phyloP scores from a whole-genome alignment of 2,797 vertebrate genomes.

The Margarornis squamiger region DNA sequence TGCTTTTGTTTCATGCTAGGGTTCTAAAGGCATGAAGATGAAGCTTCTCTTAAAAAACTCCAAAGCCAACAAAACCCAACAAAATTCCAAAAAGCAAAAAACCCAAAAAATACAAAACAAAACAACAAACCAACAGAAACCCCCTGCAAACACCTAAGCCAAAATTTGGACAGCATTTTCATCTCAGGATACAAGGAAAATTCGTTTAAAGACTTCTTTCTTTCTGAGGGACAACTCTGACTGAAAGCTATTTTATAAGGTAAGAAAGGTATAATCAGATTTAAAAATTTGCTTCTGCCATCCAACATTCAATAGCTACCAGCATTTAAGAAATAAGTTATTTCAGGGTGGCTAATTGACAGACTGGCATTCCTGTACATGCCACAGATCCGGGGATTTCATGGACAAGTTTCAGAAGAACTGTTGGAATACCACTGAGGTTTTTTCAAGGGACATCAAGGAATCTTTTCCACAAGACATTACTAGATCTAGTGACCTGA shows the following conservation, averaged over 20 bases:
- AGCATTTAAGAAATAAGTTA: background rate
- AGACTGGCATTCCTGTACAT: background rate
- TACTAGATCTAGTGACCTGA: background rate
- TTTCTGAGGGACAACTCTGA: background rate
- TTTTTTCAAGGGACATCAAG: background rate
- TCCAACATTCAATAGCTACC: background rate
- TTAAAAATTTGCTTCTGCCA: background rate
- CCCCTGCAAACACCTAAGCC: background rate
- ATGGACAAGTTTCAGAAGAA: background rate
- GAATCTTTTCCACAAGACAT: background rate
- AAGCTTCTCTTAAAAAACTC: background rate
- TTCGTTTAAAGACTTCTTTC: background rate
- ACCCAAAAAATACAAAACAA: background rate
- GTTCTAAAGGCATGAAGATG: background rate
- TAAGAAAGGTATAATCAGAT: background rate
- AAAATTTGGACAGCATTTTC: background rate
- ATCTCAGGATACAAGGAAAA: background rate
- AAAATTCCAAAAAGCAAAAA: fast-evolving
- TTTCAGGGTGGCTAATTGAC: background rate
- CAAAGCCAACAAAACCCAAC: background rate
- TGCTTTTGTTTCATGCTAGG: background rate
- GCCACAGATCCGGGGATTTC: background rate
- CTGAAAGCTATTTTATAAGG: background rate
- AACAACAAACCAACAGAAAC: too few species aligned
- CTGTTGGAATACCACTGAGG: background rate